Evolutionary conservation across 1,140 invertebrate genomes (phyloP).

Genomic region (Drosophila elegans): DNA sequence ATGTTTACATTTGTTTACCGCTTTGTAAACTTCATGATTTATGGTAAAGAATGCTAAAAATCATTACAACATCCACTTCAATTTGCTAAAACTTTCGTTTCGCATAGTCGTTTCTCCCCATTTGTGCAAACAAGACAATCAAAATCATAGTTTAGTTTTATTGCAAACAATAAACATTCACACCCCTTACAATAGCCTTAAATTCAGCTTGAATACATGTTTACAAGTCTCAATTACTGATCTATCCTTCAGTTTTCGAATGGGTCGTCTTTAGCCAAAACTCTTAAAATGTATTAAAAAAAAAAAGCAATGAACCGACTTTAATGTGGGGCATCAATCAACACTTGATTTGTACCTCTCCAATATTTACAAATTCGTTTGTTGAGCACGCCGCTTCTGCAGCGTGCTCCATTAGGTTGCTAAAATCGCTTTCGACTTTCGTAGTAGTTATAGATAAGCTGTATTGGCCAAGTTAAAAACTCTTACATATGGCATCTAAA

Average conservation of each 20-base stretch:
- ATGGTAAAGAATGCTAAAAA: neutral
- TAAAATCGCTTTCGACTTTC: conserved; percentile 19
- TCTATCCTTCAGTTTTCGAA: conserved; percentile 22
- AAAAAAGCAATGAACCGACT: conserved; percentile 18
- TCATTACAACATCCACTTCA: neutral
- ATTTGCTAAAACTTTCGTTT: too few species aligned
- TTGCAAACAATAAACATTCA: conserved; percentile 73
- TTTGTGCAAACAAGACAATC: neutral
- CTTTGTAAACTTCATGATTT: neutral
- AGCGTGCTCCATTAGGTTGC: conserved; percentile 3
- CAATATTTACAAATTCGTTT: conserved; percentile 44
- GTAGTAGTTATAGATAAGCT: conserved; percentile 14
- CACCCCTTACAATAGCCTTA: conserved; percentile 46
- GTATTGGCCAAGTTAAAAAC: neutral
- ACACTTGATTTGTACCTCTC: too few species aligned
- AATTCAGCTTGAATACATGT: conserved; percentile 59
- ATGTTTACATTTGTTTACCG: too few species aligned
- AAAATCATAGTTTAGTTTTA: conserved; percentile 61
- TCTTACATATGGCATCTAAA: conserved; percentile 13
- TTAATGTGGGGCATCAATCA: neutral
- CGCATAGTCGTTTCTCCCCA: neutral
- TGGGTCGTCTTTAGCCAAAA: conserved; percentile 4
- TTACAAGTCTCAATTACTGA: conserved; percentile 19
- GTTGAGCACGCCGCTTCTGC: conserved; percentile 18
- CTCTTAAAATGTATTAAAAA: conserved; percentile 37